A percentile compares a stretch with the other conserved stretches of the same genome.
phyloP scores from a whole-genome alignment of 2,888 invertebrate genomes.

The Venusia cambrica region DNA sequence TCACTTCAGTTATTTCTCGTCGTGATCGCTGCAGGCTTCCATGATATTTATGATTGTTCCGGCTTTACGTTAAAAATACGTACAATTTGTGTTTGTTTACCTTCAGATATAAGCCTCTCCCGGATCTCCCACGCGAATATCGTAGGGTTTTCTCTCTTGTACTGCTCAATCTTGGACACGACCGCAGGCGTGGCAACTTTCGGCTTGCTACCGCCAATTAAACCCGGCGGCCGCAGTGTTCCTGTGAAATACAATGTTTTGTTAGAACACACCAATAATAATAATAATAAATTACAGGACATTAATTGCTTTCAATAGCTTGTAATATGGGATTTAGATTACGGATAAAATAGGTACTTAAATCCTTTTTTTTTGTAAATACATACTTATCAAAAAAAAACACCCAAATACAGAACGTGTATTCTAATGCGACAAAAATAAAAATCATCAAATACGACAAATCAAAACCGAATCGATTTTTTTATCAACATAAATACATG shows the following conservation, averaged over 20 bases:
- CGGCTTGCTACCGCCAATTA: conserved; percentile 97
- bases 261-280: conserved; percentile 16
- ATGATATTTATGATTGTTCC: conserved; percentile 29
- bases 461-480: too few relatives aligned
- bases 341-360: too few relatives aligned
- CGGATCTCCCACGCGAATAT: conserved; percentile 99
- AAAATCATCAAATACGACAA: too few relatives aligned
- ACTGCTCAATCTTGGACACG: conserved; percentile 98
- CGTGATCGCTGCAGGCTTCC: conserved; percentile 63
- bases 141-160: conserved; percentile 98
- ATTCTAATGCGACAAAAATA: too few relatives aligned
- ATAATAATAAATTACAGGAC: too few relatives aligned
- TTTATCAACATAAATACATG: too few relatives aligned
- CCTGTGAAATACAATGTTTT: conserved; percentile 73
- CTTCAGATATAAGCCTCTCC: conserved; percentile 97
- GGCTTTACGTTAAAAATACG: conserved; percentile 30
- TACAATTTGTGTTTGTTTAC: conserved; percentile 73
- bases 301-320: too few relatives aligned
- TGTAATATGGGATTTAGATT: too few relatives aligned
- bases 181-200: conserved; percentile 99
- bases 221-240: conserved; percentile 92
- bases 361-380: too few relatives aligned
- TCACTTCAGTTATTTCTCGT: conserved; percentile 26
- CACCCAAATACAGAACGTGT: too few relatives aligned
- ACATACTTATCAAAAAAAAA: too few relatives aligned